Base-by-base conservation (phyloP, 2,113 vertebrate genomes). In the Alces alces region DNA sequence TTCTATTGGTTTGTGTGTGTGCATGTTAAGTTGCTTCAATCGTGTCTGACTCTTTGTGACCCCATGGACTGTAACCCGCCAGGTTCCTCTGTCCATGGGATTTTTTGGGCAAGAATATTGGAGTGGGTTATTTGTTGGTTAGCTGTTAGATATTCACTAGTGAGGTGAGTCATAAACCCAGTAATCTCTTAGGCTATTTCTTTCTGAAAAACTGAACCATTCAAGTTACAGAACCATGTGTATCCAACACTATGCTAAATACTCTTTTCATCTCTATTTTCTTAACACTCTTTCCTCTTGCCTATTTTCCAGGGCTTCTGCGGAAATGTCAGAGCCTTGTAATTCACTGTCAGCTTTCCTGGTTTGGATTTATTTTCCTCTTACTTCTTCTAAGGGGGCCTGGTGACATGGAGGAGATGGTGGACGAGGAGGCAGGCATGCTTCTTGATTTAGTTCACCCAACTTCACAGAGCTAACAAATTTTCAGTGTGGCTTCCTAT, bases 91-190 rank as follows among this genome's bases (percentile, higher is more conserved):
- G 7, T 43, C 39, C 39, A 43, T 76, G 70, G 12, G 70, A 43
- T 76, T 76, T 23, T 76, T 39, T 12, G 43, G 70, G 39, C 6
- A 43, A 76, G 70, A 76, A 76, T 43, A 76, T 39, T 76, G 13
- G 70, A 76, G 39, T 43, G 39, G 12, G 23, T 43, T 43, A 95
- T 95, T 98, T 92, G 93, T 79, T 96, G 97, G 98, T 96, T 86
- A 91, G 76, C 93, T 98, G 96, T 97, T 98, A 98, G 98, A 92
- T 98, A 98, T 97, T 98, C 93, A 97, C 92, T 98, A 95, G 95
- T 86, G 97, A 95, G 92, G 95, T 98, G 93, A 98, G 95, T 95
- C 97, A 86, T 96, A 97, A 97, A 98, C 95, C 96, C 97, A 73
- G 97, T 97, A 98, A 98, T 96, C 92, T 97, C 97, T 84, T 54